Evolutionary conservation across 2,888 invertebrate species (phyloP).

Genomic region (Ashinkailepas kermadecensis): DNA sequence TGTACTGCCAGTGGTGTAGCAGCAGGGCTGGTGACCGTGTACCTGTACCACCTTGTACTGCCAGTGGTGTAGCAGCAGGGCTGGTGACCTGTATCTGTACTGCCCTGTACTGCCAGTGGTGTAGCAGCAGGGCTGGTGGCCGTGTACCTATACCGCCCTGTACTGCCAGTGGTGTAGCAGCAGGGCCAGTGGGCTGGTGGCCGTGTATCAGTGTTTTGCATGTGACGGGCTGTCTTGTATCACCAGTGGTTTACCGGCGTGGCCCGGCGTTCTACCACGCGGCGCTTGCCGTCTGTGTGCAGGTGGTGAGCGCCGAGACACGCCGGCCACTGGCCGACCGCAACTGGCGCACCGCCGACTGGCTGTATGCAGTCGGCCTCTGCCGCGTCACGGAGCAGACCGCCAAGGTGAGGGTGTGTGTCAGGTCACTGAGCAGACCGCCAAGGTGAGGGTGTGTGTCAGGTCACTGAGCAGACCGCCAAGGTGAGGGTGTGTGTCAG

Average conservation of each 20-base stretch:
- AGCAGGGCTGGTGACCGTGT: too few species aligned
- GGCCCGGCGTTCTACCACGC: constrained; percentile 21
- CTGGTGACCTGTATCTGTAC: not conserved
- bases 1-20: too few species aligned
- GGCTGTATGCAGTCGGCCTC: not conserved
- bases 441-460: too few species aligned
- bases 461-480: too few species aligned
- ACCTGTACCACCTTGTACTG: too few species aligned
- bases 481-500: too few species aligned
- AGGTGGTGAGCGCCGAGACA: not conserved
- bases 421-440: too few species aligned
- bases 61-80: not conserved
- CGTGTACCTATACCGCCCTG: too few species aligned
- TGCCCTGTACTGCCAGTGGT: not conserved
- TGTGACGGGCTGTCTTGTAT: not conserved
- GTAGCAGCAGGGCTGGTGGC: too few species aligned
- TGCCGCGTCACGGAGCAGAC: constrained; percentile 5
- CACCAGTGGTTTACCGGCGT: constrained; percentile 7
- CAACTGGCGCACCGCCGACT: not conserved
- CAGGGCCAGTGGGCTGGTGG: too few species aligned
- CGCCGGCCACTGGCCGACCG: not conserved
- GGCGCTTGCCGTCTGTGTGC: not conserved
- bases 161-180: too few species aligned
- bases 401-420: not conserved
- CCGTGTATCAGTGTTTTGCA: too few species aligned